phyloP scores from a whole-genome alignment of 2,888 invertebrate species.

The Xestia sexstrigata region DNA sequence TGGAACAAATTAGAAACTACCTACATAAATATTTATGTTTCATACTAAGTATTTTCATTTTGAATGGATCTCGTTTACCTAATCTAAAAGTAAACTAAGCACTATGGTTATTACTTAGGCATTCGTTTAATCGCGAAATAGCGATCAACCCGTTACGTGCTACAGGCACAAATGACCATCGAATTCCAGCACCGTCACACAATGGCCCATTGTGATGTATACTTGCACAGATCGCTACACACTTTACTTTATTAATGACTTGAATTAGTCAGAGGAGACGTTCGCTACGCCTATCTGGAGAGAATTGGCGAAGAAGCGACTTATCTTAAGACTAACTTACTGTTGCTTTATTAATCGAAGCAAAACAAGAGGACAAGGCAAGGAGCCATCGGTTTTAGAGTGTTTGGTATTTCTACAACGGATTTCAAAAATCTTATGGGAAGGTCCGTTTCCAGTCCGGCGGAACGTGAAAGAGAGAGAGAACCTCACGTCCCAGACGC shows the following conservation, averaged over 20 bases:
- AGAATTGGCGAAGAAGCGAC: neutral
- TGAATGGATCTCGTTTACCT: neutral
- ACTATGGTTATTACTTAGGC: slow-evolving; percentile 28
- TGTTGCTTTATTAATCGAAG: neutral
- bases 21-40: too few relatives aligned
- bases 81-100: slow-evolving; percentile 33
- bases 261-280: slow-evolving; percentile 45
- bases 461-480: too few relatives aligned
- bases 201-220: slow-evolving; percentile 58
- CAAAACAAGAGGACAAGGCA: neutral
- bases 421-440: neutral
- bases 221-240: slow-evolving; percentile 29
- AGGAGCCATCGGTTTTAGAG: neutral
- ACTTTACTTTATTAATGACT: slow-evolving; percentile 51
- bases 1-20: neutral
- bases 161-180: slow-evolving; percentile 52
- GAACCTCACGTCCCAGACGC: too few relatives aligned
- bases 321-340: slow-evolving; percentile 12
- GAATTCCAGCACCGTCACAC: slow-evolving; percentile 50
- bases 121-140: slow-evolving; percentile 47
- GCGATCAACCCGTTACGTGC: slow-evolving; percentile 49
- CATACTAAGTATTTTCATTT: too few relatives aligned
- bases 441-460: neutral
- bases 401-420: neutral
- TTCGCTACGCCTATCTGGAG: slow-evolving; percentile 21